phyloP scores from a whole-genome alignment of 2,888 invertebrate species.

The Lacanobia oleracea region DNA sequence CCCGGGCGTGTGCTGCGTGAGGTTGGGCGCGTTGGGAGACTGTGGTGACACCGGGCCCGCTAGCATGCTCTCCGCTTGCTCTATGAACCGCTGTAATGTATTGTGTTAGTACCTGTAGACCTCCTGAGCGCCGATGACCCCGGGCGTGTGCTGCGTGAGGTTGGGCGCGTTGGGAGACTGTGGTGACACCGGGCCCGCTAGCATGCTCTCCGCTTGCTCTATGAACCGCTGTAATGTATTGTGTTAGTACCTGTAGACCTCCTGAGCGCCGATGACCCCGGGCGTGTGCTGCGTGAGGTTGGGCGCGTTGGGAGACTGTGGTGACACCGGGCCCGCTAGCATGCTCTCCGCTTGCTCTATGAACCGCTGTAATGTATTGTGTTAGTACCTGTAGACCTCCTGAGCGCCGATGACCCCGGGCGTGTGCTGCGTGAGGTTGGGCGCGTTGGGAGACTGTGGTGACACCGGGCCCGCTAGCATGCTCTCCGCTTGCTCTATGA shows the following conservation, averaged over 20 bases:
- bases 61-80: constrained; percentile 94
- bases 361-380: constrained; percentile 46
- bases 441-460: constrained; percentile 89
- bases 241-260: constrained; percentile 98
- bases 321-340: constrained; percentile 94
- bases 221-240: constrained; percentile 48
- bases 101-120: constrained; percentile 97
- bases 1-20: constrained; percentile 95
- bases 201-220: constrained; percentile 94
- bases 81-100: constrained; percentile 48
- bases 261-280: constrained; percentile 99
- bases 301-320: constrained; percentile 86
- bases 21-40: constrained; percentile 79
- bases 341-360: constrained; percentile 93
- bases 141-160: constrained; percentile 94
- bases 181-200: constrained; percentile 94
- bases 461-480: constrained; percentile 94
- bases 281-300: constrained; percentile 93
- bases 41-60: constrained; percentile 94
- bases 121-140: constrained; percentile 99
- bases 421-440: constrained; percentile 92
- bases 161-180: constrained; percentile 82
- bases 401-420: constrained; percentile 99
- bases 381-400: constrained; percentile 98
- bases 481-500: constrained; percentile 92